A percentile compares a stretch with the other conserved stretches of the same genome.
phyloP scores from a whole-genome alignment of 2,888 invertebrate genomes.

The Phyllotreta cruciferae region DNA sequence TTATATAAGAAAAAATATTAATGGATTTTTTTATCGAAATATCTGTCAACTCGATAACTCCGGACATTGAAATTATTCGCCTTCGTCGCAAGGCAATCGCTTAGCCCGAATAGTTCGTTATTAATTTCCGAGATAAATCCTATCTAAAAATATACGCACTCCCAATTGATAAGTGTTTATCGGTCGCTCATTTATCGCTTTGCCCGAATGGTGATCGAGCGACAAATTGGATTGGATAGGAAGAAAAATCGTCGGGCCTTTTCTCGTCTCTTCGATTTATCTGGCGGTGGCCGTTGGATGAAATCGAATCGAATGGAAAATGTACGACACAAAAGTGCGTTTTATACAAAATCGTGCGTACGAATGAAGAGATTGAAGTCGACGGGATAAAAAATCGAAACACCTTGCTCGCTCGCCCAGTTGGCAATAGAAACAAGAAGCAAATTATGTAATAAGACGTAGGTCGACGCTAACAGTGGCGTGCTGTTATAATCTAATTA shows the following conservation, averaged over 20 bases:
- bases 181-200: slow-evolving; percentile 4
- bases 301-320: neutral
- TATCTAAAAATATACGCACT: slow-evolving; percentile 1
- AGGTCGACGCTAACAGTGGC: slow-evolving; percentile 11
- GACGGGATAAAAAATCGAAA: slow-evolving; percentile 3
- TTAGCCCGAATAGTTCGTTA: neutral
- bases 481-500: neutral
- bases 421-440: slow-evolving; percentile 17
- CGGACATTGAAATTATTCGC: neutral
- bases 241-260: neutral
- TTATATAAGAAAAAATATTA: too few species aligned
- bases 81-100: neutral
- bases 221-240: neutral
- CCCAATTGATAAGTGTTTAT: slow-evolving; percentile 7
- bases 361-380: slow-evolving; percentile 3
- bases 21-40: too few species aligned
- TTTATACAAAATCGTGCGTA: neutral
- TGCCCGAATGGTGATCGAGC: neutral
- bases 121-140: slow-evolving; percentile 15
- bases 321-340: neutral
- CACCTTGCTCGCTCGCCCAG: slow-evolving; percentile 9
- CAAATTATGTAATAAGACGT: slow-evolving; percentile 11
- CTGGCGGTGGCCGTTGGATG: neutral
- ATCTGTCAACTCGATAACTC: too few species aligned
- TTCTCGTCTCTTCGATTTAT: slow-evolving; percentile 12